Base-by-base conservation (phyloP, 2,113 vertebrate genomes). In the Paramormyrops kingsleyae region DNA sequence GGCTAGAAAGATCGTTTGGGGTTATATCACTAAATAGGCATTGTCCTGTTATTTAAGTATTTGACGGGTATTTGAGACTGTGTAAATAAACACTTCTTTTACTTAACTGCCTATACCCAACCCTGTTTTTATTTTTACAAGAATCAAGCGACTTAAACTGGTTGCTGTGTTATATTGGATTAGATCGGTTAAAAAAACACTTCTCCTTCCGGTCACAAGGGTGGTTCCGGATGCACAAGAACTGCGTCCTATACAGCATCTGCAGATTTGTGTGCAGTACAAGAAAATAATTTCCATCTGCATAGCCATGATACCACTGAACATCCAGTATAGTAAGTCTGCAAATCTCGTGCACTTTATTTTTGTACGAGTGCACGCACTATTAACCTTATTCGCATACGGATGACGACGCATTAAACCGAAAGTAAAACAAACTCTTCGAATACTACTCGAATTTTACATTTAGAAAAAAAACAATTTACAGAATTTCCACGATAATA, bases 11-110 rank as follows among this genome's bases (percentile, higher is more conserved):
- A 42, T 44, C 46, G 44, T 74, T 47, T 88, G 59, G 46, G 42
- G 59, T 42, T 66, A 62, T 49, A 74, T 27, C 87, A 62, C 42
- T 77, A 21, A 49, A 46, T 70, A 9, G 46, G 24, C 70, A 27
- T 88, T 74, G 62, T 12, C 62, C n/a, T 31, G 62, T 70, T 31
- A 13, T 70, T 47, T 74, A 88, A 46, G 83, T 88, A 44, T 70
- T 31, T 66, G 62, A 66, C 10, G 15, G 70, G 62, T 88, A 88
- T 88, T 50, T 77, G 88, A 89, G 88, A 77, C 12, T 77, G 88
- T 77, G 88, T 77, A 89, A 77, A 89, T 77, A 89, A 74, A 88
- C n/a, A 31, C 47, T 46, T 27, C 59, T 88, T 89, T 89, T 89
- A 88, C 70, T 88, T 88, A 89, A 52, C 13, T 52, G 50, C 50